A percentile compares a stretch with the other conserved stretches of the same genome.
Evolutionary conservation across 2,797 vertebrate genomes (phyloP).

Genomic region (Heterohyrax brucei): DNA sequence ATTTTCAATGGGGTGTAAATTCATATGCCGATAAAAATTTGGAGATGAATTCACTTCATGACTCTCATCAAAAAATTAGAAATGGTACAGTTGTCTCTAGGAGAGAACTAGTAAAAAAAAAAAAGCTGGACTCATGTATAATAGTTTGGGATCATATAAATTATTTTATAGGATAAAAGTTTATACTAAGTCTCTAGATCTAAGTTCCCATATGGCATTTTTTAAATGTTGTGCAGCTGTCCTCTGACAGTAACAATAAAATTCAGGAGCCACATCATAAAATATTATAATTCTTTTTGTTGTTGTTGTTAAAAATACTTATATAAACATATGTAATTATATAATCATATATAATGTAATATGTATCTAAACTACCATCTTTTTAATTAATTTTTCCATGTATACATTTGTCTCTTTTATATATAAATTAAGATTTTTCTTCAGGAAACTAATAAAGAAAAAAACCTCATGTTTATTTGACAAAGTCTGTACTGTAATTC

Average conservation of each 20-base stretch:
- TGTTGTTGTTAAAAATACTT: not conserved
- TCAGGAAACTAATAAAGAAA: not conserved
- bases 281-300: not conserved
- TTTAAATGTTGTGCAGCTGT: not conserved
- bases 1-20: conserved; percentile 63
- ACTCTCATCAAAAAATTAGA: conserved; percentile 80
- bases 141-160: conserved; percentile 45
- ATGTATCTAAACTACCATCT: not conserved
- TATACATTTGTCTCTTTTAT: not conserved
- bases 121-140: conserved; percentile 44
- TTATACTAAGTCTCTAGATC: conserved; percentile 6
- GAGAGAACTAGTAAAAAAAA: not conserved
- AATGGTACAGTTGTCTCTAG: conserved; percentile 70
- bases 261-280: not conserved
- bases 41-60: conserved; percentile 78
- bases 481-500: not conserved
- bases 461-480: not conserved
- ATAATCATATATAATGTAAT: not conserved
- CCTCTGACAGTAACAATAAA: not conserved
- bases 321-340: not conserved
- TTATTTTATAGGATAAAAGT: conserved; percentile 60
- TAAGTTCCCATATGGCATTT: conserved; percentile 57
- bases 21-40: conserved; percentile 75
- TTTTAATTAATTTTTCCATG: not conserved
- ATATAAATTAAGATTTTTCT: not conserved